A percentile compares a stretch with the other conserved stretches of the same genome.
Conservation (phyloP, 2,888 invertebrate genomes). For the Chromoteleia sp. region DNA sequence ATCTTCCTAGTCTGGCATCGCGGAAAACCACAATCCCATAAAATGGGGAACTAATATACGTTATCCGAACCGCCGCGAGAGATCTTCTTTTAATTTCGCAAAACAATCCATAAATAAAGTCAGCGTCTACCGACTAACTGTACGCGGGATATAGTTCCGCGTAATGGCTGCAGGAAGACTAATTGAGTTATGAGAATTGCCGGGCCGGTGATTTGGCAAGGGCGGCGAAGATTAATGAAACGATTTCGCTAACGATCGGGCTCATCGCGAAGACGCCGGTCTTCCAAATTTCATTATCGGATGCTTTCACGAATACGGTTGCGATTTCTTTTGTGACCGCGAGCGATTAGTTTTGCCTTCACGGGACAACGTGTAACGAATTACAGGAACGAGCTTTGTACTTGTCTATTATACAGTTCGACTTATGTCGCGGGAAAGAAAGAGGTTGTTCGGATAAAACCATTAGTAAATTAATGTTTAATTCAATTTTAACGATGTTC, state of each 20-base stretch:
- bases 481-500: neutral
- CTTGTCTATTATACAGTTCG: neutral
- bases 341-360: conserved; percentile 34
- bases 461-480: neutral
- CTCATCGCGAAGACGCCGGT: conserved; percentile 70
- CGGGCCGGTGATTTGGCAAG: conserved; percentile 79
- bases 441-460: neutral
- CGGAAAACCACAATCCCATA: conserved; percentile 27
- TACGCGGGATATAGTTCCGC: conserved; percentile 51
- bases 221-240: conserved; percentile 82
- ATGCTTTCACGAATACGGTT: conserved; percentile 10
- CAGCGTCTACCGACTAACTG: conserved; percentile 65
- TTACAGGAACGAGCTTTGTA: conserved; percentile 15
- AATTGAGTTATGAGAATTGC: conserved; percentile 83
- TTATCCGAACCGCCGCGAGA: conserved; percentile 64
- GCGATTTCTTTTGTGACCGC: conserved; percentile 43
- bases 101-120: conserved; percentile 78
- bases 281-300: conserved; percentile 71
- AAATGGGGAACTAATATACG: conserved; percentile 52
- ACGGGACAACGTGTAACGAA: conserved; percentile 25
- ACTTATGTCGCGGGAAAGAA: neutral
- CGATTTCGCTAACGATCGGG: conserved; percentile 78
- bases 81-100: conserved; percentile 79
- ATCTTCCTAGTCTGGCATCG: conserved; percentile 11
- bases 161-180: conserved; percentile 71